A percentile compares a stretch with the other conserved stretches of the same genome.
Conservation (phyloP, 2,888 invertebrate genomes). For the Perdita meconis region DNA sequence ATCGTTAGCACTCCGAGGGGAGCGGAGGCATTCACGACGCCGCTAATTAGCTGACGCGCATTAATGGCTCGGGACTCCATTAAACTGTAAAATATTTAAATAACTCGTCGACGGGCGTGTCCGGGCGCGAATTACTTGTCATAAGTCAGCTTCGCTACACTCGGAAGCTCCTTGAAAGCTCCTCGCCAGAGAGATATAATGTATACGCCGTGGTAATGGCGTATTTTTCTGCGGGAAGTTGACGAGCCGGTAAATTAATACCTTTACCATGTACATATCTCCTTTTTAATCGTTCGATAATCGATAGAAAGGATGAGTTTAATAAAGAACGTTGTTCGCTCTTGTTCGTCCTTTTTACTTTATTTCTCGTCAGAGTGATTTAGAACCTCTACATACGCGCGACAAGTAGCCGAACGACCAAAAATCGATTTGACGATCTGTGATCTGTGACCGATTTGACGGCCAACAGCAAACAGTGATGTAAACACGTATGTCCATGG, state of each 20-base stretch:
- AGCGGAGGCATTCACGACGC: constrained; percentile 57
- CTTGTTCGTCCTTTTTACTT: background rate
- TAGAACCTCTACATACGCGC: too few relatives aligned
- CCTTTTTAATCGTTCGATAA: constrained; percentile 23
- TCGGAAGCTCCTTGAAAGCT: constrained; percentile 38
- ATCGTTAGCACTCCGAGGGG: constrained; percentile 71
- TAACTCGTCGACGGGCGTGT: constrained; percentile 72
- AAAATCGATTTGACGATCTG: too few relatives aligned
- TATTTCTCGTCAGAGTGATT: constrained; percentile 54
- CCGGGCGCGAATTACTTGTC: constrained; percentile 70
- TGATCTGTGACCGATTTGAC: too few relatives aligned
- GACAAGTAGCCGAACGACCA: too few relatives aligned
- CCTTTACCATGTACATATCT: constrained; percentile 23
- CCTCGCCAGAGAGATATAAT: constrained; percentile 33
- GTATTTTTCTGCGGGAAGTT: constrained; percentile 53
- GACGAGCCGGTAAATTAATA: constrained; percentile 67
- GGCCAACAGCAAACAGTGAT: too few relatives aligned
- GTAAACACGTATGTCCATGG: too few relatives aligned
- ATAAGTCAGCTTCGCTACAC: constrained; percentile 59
- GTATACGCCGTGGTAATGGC: constrained; percentile 51
- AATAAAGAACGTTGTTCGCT: constrained; percentile 18
- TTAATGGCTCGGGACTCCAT: constrained; percentile 76
- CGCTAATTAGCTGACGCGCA: constrained; percentile 78
- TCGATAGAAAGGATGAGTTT: constrained; percentile 19
- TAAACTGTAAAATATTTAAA: constrained; percentile 80